Conservation (phyloP, 2,888 invertebrate genomes). For the Xanthorhoe designata region DNA sequence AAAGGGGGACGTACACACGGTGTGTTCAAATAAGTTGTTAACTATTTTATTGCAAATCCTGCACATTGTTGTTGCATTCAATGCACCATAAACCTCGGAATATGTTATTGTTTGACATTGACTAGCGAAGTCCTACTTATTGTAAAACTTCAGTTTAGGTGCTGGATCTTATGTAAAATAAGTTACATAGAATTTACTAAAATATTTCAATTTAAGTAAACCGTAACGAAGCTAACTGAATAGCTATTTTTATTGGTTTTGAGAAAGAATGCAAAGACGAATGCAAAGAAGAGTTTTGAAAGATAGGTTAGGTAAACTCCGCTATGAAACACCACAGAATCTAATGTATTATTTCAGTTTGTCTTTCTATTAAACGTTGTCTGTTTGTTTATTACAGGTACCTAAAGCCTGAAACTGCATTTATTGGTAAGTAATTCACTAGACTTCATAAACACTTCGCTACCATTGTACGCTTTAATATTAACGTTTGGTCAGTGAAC, state of each 20-base stretch:
- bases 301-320: no score
- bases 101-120: neutral
- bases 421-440: conserved; percentile 27
- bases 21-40: conserved; percentile 13
- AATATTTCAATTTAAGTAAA: no score
- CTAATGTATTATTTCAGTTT: neutral
- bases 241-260: no score
- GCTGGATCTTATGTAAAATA: no score
- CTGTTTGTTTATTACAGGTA: conserved; percentile 37
- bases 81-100: neutral
- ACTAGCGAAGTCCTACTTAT: neutral
- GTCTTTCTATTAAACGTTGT: conserved; percentile 23
- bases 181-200: no score
- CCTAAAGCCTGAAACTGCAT: conserved; percentile 33
- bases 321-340: neutral
- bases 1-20: neutral
- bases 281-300: no score
- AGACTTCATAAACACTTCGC: conserved; percentile 1
- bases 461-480: neutral
- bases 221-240: no score
- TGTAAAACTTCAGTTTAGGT: no score
- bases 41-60: conserved; percentile 12
- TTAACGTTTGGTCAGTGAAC: neutral
- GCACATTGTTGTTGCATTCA: conserved; percentile 1
- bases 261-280: no score